phyloP scores from a whole-genome alignment of 2,797 vertebrate genomes.

The Scarus forsteni region DNA sequence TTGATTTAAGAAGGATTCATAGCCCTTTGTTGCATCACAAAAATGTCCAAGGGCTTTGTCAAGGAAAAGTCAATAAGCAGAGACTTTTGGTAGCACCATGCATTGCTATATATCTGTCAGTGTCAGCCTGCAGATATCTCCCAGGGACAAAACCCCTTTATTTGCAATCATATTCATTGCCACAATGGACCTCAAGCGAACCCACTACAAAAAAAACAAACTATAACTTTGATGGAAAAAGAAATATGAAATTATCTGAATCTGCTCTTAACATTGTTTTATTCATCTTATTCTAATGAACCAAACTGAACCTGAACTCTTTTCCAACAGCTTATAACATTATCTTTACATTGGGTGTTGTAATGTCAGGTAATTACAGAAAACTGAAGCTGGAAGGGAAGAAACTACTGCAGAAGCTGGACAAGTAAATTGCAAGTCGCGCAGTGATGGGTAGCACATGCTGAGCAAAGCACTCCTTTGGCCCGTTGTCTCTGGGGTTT shows the following conservation, averaged over 20 bases:
- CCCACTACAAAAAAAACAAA: too few relatives aligned
- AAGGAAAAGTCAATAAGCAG: too few relatives aligned
- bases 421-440: constrained; percentile 26
- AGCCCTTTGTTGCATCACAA: too few relatives aligned
- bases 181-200: too few relatives aligned
- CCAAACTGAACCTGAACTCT: constrained; percentile 16
- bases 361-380: constrained; percentile 11
- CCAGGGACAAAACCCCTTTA: too few relatives aligned
- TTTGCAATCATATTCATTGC: too few relatives aligned
- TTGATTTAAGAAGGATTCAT: too few relatives aligned
- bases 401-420: constrained; percentile 30
- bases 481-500: constrained; percentile 42
- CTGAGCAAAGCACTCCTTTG: constrained; percentile 24
- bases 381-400: constrained; percentile 11
- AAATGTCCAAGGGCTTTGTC: too few relatives aligned
- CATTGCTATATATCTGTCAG: too few relatives aligned
- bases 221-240: neutral
- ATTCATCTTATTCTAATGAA: neutral
- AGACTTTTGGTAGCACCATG: too few relatives aligned
- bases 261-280: neutral
- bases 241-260: neutral
- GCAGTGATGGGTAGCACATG: constrained; percentile 66
- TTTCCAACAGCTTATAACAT: constrained; percentile 19
- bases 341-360: constrained; percentile 5
- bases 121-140: too few relatives aligned